Evolutionary conservation across 2,888 invertebrate species (phyloP), one percentile per base, ranked within the genome.

Genomic region (Morpho deidamia): DNA sequence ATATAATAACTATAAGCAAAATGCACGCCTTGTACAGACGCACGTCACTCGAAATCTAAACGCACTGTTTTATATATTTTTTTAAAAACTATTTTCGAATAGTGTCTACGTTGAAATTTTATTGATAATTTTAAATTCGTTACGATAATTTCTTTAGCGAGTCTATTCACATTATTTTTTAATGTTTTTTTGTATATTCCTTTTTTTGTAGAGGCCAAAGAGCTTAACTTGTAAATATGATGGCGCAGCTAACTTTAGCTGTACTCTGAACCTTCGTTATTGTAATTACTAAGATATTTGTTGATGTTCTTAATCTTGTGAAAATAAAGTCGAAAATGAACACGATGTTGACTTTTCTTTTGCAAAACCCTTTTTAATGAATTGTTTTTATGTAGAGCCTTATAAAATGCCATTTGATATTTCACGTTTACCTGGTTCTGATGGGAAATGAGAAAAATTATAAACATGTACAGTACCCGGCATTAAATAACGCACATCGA

Each of bases 241-340:
- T 69, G 69, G 72, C 66, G 78, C 83, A 79, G 84, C 82, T 79
- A 39, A 11, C 39, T 39, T 65, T 70, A 74, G 83, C 78, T 81
- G 83, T 69, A 67, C 66, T 69, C 72, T 78, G 82, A 78, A 78
- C 66, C 82, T 88, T 83, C 87, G 88, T 88, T 89, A 79, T 79
- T 80, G 84, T 88, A 85, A 83, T 89, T 85, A 77, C 78, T 85
- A 89, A 86, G 86, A 81, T 70, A 88, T 87, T 87, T 90, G 90
- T 90, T 90, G 88, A 89, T 89, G 88, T 89, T 90, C 89, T 86
- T 78, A 71, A 83, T 85, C 86, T 87, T 83, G 86, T 87, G 88
- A 81, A 86, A 89, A 87, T 88, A 61, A 63, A 65, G 58, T 63
- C 60, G 60, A 58, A 61, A 59, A 53, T 59, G 60, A 60, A 58